A percentile compares a stretch with the other conserved stretches of the same genome.
Conservation (phyloP, 2,797 vertebrate species). For the Nothura maculosa region DNA sequence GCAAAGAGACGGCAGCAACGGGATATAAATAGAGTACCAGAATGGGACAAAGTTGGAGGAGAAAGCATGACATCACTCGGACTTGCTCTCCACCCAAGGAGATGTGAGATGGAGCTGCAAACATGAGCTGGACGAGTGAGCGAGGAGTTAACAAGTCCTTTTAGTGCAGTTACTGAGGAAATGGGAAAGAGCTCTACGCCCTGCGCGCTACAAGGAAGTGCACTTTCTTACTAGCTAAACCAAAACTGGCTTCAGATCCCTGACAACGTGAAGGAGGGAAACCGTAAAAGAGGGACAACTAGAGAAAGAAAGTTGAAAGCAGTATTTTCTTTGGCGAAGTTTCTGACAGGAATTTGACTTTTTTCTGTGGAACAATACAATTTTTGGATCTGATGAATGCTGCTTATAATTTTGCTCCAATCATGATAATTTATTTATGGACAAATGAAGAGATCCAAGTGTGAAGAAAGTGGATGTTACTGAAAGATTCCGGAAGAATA, state of each 20-base stretch:
- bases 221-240: not conserved
- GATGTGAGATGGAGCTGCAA: slow-evolving; percentile 71
- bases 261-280: not conserved
- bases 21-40: slow-evolving; percentile 80
- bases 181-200: not conserved
- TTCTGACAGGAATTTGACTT: not conserved
- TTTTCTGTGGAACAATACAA: not conserved
- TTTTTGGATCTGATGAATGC: not conserved
- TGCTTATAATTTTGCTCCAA: not conserved
- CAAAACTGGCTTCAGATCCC: not conserved
- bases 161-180: not conserved
- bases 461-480: not conserved
- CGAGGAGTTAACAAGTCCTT: not conserved
- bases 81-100: slow-evolving; percentile 84
- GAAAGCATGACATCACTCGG: slow-evolving; percentile 87
- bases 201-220: not conserved
- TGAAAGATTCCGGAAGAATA: not conserved
- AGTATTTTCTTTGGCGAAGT: not conserved
- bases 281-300: not conserved
- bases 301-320: not conserved
- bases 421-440: not conserved
- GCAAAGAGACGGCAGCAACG: slow-evolving; percentile 50
- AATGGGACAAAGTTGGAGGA: slow-evolving; percentile 75
- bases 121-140: slow-evolving; percentile 17
- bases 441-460: slow-evolving; percentile 3